Percentiles rank a stretch among this genome's conserved stretches.
Conservation (phyloP, 2,888 invertebrate species). For the Biston betularia region DNA sequence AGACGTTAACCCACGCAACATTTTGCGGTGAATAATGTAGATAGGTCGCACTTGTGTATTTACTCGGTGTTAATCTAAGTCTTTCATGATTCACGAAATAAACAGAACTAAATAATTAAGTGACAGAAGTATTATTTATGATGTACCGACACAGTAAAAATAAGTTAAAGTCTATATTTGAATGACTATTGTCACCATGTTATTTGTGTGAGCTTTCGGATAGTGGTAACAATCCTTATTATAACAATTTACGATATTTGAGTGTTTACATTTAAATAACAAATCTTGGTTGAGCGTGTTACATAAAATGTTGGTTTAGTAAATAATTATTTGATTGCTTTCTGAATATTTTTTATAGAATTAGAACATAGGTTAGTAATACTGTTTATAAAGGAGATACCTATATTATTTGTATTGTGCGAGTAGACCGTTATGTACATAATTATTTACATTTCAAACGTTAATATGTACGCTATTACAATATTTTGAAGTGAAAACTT, state of each 20-base stretch:
- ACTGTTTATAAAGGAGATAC: not conserved
- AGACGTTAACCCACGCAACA: conserved; percentile 4
- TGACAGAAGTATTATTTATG: conserved; percentile 1
- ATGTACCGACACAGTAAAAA: not conserved
- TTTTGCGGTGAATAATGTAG: conserved; percentile 11
- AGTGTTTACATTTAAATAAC: conserved; percentile 5
- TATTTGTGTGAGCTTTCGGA: not conserved
- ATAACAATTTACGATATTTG: not conserved
- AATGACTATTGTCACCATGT: not conserved
- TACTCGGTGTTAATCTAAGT: not conserved
- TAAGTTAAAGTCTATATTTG: not conserved
- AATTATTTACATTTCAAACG: too few relatives aligned
- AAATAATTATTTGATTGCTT: too few relatives aligned
- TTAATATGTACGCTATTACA: too few relatives aligned
- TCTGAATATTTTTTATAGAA: not conserved
- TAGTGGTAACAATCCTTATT: not conserved
- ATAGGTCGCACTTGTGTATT: conserved; percentile 1
- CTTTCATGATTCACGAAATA: not conserved
- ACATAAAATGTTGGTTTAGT: conserved; percentile 3
- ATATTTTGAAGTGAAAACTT: too few relatives aligned
- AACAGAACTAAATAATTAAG: conserved; percentile 8
- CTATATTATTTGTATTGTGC: not conserved
- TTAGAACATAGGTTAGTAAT: not conserved
- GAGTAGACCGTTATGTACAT: too few relatives aligned
- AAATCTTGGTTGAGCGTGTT: conserved; percentile 9